Evolutionary conservation across 2,888 invertebrate species (phyloP), one percentile per base, ranked within the genome.

Genomic region (Drosophila macrothrix): DNA sequence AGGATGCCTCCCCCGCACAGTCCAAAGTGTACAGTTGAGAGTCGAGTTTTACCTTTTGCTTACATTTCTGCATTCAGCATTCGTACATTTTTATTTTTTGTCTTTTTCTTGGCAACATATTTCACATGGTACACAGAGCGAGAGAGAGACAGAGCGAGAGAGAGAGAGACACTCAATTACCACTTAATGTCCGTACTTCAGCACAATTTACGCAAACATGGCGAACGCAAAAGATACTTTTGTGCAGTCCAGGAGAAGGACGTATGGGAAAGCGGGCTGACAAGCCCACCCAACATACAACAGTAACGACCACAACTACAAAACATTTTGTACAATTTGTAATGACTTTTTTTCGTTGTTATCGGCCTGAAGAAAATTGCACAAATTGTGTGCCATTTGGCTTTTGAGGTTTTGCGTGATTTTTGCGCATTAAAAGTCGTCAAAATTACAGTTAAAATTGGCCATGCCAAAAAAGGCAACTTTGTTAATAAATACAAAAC

Each of bases 151-250:
- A 33, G 35, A 37, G 55, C 19, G 37, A 28, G 7, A 39, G 14
- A 33, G 35, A 37, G 55, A 28, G 37, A 28, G 28, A 78, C 76
- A 89, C 83, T 89, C 85, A 85, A 85, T 89, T 85, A 82, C 90
- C 78, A 84, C 88, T 78, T 89, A 85, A 89, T 85, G 85, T 76
- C 76, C 84, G 76, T 84, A 80, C 90, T 87, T 82, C 82, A 80
- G 88, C 88, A 80, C 88, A 87, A 85, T 87, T 85, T 89, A 82
- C 82, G 77, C 78, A 85, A 87, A 82, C 77, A 87, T 84, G 75
- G 67, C 61, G 53, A 53, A 53, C 52, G 63, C 55, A 56, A 61
- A 63, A 68, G 41, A 70, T 46, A 71, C 65, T 43, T 58, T 58
- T 60, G 16, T 43, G 29, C 58, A 41, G 22, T 58, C 41, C 29